Percentiles rank a stretch among this genome's conserved stretches.
phyloP scores from a whole-genome alignment of 2,888 invertebrate genomes.

The Agrilus biguttatus region DNA sequence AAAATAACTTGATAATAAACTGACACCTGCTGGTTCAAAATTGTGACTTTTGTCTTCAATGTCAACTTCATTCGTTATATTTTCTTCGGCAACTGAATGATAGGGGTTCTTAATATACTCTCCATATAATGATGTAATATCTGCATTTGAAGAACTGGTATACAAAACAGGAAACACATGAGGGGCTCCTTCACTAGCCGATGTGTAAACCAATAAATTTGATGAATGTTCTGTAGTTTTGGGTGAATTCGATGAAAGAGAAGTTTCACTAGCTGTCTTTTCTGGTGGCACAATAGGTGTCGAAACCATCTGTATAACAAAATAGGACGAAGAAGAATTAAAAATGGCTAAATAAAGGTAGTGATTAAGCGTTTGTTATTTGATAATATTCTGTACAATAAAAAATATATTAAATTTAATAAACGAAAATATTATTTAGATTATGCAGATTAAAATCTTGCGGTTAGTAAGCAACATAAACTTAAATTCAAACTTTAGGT shows the following conservation, averaged over 20 bases:
- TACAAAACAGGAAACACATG: constrained; percentile 28
- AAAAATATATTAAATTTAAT: too few relatives aligned
- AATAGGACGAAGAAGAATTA: neutral
- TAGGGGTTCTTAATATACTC: constrained; percentile 45
- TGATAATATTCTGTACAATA: too few relatives aligned
- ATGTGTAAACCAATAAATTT: neutral
- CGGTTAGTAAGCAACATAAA: too few relatives aligned
- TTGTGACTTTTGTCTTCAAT: too few relatives aligned
- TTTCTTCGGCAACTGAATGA: constrained; percentile 22
- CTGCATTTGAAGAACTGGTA: constrained; percentile 14
- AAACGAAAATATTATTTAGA: too few relatives aligned
- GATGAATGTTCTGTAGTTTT: constrained; percentile 1
- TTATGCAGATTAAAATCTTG: too few relatives aligned
- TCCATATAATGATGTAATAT: constrained; percentile 30
- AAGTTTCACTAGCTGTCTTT: constrained; percentile 9
- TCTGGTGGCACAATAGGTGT: constrained; percentile 40
- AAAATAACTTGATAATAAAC: too few relatives aligned
- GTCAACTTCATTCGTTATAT: neutral
- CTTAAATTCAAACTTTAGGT: too few relatives aligned
- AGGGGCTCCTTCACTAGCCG: constrained; percentile 9
- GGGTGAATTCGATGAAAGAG: constrained; percentile 2
- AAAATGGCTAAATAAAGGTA: too few relatives aligned
- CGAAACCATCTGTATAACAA: constrained; percentile 42
- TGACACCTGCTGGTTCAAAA: too few relatives aligned
- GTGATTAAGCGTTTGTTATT: too few relatives aligned